A percentile compares a stretch with the other conserved stretches of the same genome.
These are phyloP conservation scores for Leptopilina myrica DNA, from an alignment of 2,888 invertebrate genomes.

Conservation along the genomic window DNA sequence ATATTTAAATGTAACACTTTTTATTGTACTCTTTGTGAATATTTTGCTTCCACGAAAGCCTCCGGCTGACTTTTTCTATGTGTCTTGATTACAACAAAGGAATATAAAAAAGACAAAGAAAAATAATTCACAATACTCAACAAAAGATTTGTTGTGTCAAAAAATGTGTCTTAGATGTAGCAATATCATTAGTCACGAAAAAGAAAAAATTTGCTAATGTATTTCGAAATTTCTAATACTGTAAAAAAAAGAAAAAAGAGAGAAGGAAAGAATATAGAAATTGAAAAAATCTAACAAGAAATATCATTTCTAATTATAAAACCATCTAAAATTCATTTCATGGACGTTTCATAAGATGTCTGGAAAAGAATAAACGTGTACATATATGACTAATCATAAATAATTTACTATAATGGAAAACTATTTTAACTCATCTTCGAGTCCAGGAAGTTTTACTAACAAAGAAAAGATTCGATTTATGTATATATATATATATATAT, in stretches of 20 bases:
- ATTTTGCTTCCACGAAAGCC: constrained; percentile 2
- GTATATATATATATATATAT: no score
- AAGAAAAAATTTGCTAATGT: neutral
- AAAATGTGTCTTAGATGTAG: constrained; percentile 14
- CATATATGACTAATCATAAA: neutral
- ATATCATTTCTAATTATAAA: constrained; percentile 3
- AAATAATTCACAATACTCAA: neutral
- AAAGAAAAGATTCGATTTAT: neutral
- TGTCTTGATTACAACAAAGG: constrained; percentile 3
- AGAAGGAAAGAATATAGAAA: neutral
- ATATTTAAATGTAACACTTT: no score
- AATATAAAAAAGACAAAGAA: neutral
- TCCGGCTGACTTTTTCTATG: neutral
- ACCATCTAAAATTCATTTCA: neutral
- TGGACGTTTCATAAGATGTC: neutral
- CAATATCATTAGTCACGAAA: neutral
- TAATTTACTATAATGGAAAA: neutral
- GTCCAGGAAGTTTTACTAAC: no score
- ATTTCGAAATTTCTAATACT: neutral
- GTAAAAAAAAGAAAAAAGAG: neutral
- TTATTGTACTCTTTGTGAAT: no score
- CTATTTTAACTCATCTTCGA: neutral
- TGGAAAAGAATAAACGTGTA: no score
- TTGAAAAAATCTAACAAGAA: neutral
- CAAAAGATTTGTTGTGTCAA: neutral